These are phyloP conservation scores for Brachystomella parvula DNA, from an alignment of 1,140 invertebrate species.

Conservation along the genomic window DNA sequence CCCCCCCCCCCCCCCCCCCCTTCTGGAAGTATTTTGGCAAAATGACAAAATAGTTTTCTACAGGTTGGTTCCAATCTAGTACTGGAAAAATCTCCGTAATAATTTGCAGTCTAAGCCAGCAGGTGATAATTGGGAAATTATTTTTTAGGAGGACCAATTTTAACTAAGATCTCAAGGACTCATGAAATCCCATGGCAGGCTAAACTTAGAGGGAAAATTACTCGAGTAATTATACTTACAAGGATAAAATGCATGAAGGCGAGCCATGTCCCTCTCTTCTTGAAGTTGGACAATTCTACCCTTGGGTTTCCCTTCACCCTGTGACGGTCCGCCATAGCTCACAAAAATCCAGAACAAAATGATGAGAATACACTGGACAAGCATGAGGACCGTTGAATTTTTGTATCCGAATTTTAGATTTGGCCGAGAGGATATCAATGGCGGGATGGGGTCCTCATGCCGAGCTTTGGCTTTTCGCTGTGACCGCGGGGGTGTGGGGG, in stretches of 20 bases:
- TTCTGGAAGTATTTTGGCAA: too few species aligned
- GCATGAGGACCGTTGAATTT: neutral
- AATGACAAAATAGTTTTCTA: too few species aligned
- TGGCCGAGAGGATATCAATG: neutral
- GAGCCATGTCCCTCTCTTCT: neutral
- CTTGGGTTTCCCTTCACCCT: neutral
- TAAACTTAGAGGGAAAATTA: neutral
- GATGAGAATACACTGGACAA: conserved; percentile 9
- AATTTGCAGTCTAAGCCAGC: too few species aligned
- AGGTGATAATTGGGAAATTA: conserved; percentile 5
- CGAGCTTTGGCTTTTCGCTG: neutral
- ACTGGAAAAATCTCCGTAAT: neutral
- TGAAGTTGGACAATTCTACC: neutral
- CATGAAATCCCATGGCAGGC: neutral
- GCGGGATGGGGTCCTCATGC: neutral
- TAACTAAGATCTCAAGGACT: too few species aligned
- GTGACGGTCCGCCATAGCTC: neutral
- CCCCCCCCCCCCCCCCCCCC: too few species aligned
- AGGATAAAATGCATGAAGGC: conserved; percentile 17
- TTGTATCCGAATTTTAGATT: conserved; percentile 2
- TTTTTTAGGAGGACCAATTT: neutral
- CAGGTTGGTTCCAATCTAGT: too few species aligned
- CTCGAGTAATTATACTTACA: conserved; percentile 9
- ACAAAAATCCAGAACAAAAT: conserved; percentile 12
- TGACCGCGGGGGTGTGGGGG: neutral